Evolutionary conservation across 2,113 vertebrate genomes (phyloP).

Genomic region (Saccopteryx bilineata): DNA sequence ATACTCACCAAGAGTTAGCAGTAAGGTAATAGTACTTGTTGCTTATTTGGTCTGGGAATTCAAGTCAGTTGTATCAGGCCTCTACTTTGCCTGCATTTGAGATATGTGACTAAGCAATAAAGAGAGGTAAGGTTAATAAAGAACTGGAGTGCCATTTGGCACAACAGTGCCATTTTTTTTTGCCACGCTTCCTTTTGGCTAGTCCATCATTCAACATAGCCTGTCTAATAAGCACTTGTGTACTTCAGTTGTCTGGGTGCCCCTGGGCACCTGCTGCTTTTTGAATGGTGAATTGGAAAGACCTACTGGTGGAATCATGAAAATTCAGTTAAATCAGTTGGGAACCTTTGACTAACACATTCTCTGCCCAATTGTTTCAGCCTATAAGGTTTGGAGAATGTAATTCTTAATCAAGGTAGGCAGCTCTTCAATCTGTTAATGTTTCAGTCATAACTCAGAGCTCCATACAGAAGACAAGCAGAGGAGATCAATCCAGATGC

Average conservation of each 20-base stretch:
- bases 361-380: neutral
- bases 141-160: neutral
- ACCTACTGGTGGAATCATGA: neutral
- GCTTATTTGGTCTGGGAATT: neutral
- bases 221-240: neutral
- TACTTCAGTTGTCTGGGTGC: no score
- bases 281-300: neutral
- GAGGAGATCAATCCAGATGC: neutral
- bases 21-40: neutral
- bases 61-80: no score
- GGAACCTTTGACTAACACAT: neutral
- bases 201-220: neutral
- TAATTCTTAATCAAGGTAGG: neutral
- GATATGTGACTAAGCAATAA: constrained; percentile 49
- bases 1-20: neutral
- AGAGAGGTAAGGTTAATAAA: neutral
- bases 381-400: neutral
- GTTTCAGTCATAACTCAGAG: neutral
- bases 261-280: neutral
- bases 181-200: neutral
- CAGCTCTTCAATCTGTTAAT: neutral
- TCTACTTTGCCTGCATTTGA: neutral
- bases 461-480: neutral
- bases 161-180: neutral
- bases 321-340: neutral